Conservation (phyloP, 2,113 vertebrate genomes). For the Trichechus manatus region DNA sequence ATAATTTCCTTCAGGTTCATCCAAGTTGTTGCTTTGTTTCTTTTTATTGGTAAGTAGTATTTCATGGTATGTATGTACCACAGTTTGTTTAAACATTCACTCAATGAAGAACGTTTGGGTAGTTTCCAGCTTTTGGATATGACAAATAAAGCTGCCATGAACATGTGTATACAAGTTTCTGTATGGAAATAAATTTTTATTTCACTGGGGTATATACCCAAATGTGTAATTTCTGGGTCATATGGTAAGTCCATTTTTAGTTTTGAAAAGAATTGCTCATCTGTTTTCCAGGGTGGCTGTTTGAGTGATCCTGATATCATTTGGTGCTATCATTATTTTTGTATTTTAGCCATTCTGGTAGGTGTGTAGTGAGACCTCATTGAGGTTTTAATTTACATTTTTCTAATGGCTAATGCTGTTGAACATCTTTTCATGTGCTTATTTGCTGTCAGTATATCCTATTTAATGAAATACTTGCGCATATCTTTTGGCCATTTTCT, state of each 20-base stretch:
- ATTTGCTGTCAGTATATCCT: not conserved
- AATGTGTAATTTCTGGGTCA: not conserved
- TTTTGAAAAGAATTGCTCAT: constrained; percentile 1
- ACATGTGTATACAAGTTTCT: not conserved
- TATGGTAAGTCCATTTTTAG: not conserved
- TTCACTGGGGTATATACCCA: not conserved
- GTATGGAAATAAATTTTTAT: not conserved
- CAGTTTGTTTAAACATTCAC: not conserved
- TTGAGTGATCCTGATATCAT: not conserved
- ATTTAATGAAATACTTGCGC: not conserved
- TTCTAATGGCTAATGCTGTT: not conserved
- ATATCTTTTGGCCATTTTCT: not conserved
- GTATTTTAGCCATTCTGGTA: not conserved
- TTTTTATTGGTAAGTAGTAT: not conserved
- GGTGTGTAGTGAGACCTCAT: not conserved
- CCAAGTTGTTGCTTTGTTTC: not conserved
- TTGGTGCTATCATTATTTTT: not conserved
- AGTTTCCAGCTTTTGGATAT: not conserved
- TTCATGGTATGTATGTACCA: not conserved
- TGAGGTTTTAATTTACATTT: not conserved
- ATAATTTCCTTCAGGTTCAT: constrained; percentile 7
- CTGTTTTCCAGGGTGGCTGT: not conserved
- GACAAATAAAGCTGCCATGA: not conserved
- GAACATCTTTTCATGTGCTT: not conserved
- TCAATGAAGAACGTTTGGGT: not conserved